Evolutionary conservation across 2,797 vertebrate species (phyloP).

Genomic region (Sylvia borin): DNA sequence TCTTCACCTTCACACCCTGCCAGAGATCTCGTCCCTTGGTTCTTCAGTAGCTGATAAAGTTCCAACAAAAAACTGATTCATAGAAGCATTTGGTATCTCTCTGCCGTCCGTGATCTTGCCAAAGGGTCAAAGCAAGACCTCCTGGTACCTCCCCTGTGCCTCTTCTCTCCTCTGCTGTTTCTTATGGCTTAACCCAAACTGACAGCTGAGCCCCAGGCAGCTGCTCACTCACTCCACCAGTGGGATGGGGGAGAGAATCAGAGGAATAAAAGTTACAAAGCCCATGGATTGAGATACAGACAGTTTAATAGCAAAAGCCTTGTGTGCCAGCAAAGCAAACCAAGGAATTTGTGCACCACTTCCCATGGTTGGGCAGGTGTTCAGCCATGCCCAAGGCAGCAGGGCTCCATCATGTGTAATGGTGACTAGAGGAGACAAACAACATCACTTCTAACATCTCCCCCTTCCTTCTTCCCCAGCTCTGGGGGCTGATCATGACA

Average conservation of each 20-base stretch:
- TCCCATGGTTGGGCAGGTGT: neutral
- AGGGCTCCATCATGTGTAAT: rapidly evolving
- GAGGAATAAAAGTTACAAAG: neutral
- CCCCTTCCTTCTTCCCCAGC: neutral
- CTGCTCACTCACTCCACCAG: rapidly evolving
- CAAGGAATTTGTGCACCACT: neutral
- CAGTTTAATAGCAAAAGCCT: neutral
- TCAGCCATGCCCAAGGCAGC: neutral
- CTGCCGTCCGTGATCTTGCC: neutral
- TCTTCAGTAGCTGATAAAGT: neutral
- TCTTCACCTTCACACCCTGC: neutral
- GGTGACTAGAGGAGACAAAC: neutral
- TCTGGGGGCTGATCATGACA: rapidly evolving
- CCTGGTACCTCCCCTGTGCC: neutral
- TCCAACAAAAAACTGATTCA: neutral
- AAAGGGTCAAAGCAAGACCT: neutral
- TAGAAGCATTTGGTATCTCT: neutral
- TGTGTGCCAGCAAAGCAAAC: neutral
- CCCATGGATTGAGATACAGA: neutral
- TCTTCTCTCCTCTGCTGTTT: neutral
- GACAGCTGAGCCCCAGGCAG: neutral
- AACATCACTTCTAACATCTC: neutral
- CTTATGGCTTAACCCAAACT: neutral
- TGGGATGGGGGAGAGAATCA: neutral
- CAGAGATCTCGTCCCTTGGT: neutral